Evolutionary conservation across 2,113 vertebrate genomes (phyloP), one percentile per base, ranked within the genome.

Genomic region (Fregata magnificens): DNA sequence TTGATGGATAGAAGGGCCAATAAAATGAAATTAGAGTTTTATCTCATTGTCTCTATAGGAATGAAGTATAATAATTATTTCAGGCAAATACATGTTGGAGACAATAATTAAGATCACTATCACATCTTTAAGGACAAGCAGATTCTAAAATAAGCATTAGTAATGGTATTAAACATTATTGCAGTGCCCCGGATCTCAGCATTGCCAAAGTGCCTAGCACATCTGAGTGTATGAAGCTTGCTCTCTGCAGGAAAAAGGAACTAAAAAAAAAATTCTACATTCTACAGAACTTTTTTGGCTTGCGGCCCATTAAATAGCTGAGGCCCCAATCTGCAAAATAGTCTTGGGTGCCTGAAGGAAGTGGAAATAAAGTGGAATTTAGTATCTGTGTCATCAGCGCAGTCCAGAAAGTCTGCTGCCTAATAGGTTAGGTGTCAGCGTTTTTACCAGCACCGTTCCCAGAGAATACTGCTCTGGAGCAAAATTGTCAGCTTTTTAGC

Each of bases 131-230:
- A 96, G 97, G 95, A 96, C 95, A 96, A 96, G 96, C 86, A 97
- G 95, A 94, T 97, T 97, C 97, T 98, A 97, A 98, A 98, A 98
- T 98, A 97, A 98, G 96, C 97, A 97, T 97, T 98, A 95, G 88
- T 98, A 97, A 97, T 97, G 96, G 96, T 93, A 97, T 97, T 96
- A 96, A 96, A 97, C 71, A 88, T 96, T 95, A 92, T 74, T 97
- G 95, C 93, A 67, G 86, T 94, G 86, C 89, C 74, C 93, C 0
- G 0, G 29, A 82, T 97, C 84, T 82, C 82, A 66, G 84, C 76
- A 40, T 7, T 97, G 93, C 94, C 90, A 94, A 95, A 93, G 62
- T 80, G 78, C 94, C 92, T 86, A 62, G 59, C 59, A 82, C 15
- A 6, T 90, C 83, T 96, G 93, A 80, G 36, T 63, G 13, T 36